These are phyloP conservation scores for Mesembrinibis cayennensis DNA, from an alignment of 2,113 vertebrate genomes.

Conservation along the genomic window DNA sequence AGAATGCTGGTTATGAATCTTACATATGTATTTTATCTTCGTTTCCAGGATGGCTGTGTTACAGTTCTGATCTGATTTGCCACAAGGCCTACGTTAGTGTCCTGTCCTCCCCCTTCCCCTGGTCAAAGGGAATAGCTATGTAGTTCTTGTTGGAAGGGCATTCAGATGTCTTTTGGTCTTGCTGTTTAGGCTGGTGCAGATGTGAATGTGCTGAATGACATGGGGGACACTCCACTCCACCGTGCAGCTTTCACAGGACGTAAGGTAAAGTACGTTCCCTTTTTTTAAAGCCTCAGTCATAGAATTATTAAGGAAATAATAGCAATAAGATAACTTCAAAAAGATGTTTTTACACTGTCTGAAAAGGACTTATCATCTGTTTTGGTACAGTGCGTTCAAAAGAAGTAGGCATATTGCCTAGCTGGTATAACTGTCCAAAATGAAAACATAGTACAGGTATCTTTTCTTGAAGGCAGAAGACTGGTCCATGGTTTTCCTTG, in stretches of 20 bases:
- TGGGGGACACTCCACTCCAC: slow-evolving; percentile 91
- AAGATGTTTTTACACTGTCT: background rate
- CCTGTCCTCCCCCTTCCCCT: background rate
- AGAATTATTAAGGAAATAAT: background rate
- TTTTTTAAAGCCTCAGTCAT: background rate
- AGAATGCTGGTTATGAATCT: background rate
- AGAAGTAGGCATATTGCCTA: background rate
- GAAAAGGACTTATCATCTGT: background rate
- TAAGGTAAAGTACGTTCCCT: slow-evolving; percentile 75
- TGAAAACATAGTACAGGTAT: background rate
- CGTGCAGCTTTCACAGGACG: slow-evolving; percentile 85
- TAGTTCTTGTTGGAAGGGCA: background rate
- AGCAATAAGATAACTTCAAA: background rate
- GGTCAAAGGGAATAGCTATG: background rate
- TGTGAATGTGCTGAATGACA: slow-evolving; percentile 84
- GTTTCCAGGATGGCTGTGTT: background rate
- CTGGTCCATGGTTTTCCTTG: background rate
- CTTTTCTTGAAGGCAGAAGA: background rate
- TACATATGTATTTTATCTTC: background rate
- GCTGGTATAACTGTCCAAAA: background rate
- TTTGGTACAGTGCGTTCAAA: background rate
- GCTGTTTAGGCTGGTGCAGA: slow-evolving; percentile 83
- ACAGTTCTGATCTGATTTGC: background rate
- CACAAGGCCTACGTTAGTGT: accelerated
- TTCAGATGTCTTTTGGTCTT: slow-evolving; percentile 10